phyloP scores from a whole-genome alignment of 2,888 invertebrate genomes.

The Euspilapteryx auroguttella region DNA sequence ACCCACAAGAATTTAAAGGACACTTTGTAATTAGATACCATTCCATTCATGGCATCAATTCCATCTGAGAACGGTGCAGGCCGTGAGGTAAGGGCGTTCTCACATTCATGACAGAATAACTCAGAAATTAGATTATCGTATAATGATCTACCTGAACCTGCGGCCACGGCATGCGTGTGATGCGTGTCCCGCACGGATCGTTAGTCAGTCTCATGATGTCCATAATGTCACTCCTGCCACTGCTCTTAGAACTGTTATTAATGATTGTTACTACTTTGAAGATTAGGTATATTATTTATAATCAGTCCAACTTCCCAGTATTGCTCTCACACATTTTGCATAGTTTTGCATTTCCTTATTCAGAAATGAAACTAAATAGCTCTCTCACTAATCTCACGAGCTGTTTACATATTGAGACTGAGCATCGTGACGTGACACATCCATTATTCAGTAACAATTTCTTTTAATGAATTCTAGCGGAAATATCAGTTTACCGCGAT shows the following conservation, averaged over 20 bases:
- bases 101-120: constrained; percentile 23
- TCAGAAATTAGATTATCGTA: constrained; percentile 24
- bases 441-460: too few species aligned
- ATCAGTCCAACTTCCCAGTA: too few species aligned
- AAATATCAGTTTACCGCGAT: constrained; percentile 43
- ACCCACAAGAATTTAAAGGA: too few species aligned
- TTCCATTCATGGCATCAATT: constrained; percentile 13
- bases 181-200: constrained; percentile 19
- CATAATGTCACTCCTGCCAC: constrained; percentile 11
- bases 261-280: too few species aligned
- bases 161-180: constrained; percentile 10
- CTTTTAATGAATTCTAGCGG: constrained; percentile 31
- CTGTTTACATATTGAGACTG: too few species aligned
- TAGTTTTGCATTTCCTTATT: constrained; percentile 2
- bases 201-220: constrained; percentile 10
- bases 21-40: constrained; percentile 9
- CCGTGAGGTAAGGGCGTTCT: constrained; percentile 15
- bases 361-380: too few species aligned
- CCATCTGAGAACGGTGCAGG: constrained; percentile 9
- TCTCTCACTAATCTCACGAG: too few species aligned
- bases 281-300: too few species aligned
- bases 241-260: too few species aligned
- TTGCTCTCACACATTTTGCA: too few species aligned
- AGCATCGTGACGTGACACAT: too few species aligned
- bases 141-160: constrained; percentile 24